These are phyloP conservation scores for Neosilurus hyrtlii DNA, from an alignment of 2,797 vertebrate species.

Conservation along the genomic window DNA sequence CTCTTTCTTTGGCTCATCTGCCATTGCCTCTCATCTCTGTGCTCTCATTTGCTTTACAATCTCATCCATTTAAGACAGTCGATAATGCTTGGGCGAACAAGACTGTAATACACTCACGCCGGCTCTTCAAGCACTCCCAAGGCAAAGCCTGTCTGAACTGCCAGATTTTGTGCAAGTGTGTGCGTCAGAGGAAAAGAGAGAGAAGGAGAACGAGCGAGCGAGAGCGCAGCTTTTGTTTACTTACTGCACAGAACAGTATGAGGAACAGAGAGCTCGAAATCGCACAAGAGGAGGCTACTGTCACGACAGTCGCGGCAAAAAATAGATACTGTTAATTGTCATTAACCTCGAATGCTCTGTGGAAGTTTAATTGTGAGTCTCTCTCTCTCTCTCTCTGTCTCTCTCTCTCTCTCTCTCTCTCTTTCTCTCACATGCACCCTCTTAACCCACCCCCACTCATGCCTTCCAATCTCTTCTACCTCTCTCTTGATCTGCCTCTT, in stretches of 20 bases:
- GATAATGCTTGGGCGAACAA: slow-evolving; percentile 9
- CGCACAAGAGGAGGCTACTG: slow-evolving; percentile 9
- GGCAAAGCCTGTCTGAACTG: slow-evolving; percentile 32
- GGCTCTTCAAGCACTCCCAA: slow-evolving; percentile 36
- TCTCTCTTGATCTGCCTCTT: not conserved
- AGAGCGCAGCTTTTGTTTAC: slow-evolving; percentile 34
- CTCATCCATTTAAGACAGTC: slow-evolving; percentile 33
- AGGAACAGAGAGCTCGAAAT: slow-evolving; percentile 10
- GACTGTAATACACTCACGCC: slow-evolving; percentile 34
- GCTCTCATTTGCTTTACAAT: slow-evolving; percentile 41
- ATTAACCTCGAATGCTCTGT: slow-evolving; percentile 44
- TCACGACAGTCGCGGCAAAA: slow-evolving; percentile 15
- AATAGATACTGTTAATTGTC: slow-evolving; percentile 35
- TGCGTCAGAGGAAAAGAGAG: not conserved
- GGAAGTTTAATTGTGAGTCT: slow-evolving; percentile 20
- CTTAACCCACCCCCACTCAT: slow-evolving; percentile 13
- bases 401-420: not conserved
- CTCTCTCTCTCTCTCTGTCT: slow-evolving; percentile 16
- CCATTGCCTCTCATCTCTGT: slow-evolving; percentile 37
- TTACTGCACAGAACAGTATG: slow-evolving; percentile 26
- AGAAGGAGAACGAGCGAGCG: not conserved
- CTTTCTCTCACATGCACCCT: not conserved
- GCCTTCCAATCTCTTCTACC: not conserved
- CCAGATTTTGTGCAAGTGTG: slow-evolving; percentile 1
- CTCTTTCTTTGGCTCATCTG: slow-evolving; percentile 37